Base-by-base conservation (phyloP, 2,113 vertebrate species). In the Columbina picui region DNA sequence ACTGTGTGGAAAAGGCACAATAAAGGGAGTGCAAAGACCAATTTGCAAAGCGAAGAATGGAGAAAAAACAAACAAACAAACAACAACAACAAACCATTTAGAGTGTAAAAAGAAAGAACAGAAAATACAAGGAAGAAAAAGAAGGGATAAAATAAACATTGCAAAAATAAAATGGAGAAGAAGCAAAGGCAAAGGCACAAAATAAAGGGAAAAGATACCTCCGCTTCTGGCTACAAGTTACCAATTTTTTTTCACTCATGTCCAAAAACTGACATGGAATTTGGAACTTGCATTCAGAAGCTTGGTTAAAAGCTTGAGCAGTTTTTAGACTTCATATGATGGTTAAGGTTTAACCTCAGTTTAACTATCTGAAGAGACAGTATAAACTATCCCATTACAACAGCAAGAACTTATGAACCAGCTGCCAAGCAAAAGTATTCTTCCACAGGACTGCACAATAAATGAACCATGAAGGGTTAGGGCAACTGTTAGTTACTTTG, bases 1-100 rank as follows among this genome's bases (percentile, higher is more conserved):
- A 53, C 6, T 18, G 10, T 50, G 25, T 29, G 16, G 7, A 68
- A 91, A 74, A 79, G 12, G 25, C 39, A 57, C 0, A 0, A 43
- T 20, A 84, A 57, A 32, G 13, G 65, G 21, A 81, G 10, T 27
- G 15, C 6, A 73, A 78, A 67, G 27, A 65, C 12, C 1, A 52
- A 74, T 36, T 29, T 90, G 26, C 20, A 79, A 89, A 82, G 10
- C 5, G 61, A 74, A 65, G 20, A 64, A 45, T 43, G 43, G 43
- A 18, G 18, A 43, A 43, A 43, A 43, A 43, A 43, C 43, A 45
- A 45, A 45, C 43, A 45, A 45, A 45, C 43, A 19, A 41, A 45
- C 43, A 45, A 45, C 17, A 45, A 45, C 43, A 45, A 78, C 1
- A 36, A 49, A 45, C 0, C 43, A 3, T 23, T 34, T 12, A 59